Conservation (phyloP, 2,888 invertebrate species). For the Callyntrura guangdongensis region DNA sequence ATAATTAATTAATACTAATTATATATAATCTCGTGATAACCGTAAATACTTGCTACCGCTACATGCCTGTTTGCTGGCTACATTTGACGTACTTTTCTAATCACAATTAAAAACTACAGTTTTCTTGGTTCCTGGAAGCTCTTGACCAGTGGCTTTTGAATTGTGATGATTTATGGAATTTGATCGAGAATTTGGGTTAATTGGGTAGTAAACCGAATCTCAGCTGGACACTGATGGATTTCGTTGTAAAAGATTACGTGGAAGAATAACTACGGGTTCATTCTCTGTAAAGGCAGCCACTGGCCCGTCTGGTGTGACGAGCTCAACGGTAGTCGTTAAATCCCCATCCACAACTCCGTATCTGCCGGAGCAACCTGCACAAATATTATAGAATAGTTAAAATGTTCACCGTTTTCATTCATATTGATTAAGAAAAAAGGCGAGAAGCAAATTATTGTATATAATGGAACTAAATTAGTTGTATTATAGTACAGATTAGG, state of each 20-base stretch:
- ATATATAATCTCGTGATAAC: conserved; percentile 1
- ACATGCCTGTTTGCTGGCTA: neutral
- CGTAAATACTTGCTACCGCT: neutral
- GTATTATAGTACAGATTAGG: no score
- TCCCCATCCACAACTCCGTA: conserved; percentile 78
- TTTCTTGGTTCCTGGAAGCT: conserved; percentile 79
- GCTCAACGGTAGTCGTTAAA: conserved; percentile 77
- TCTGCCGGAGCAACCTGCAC: conserved; percentile 73
- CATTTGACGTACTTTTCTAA: conserved; percentile 35
- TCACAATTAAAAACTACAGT: conserved; percentile 75
- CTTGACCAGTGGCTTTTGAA: conserved; percentile 68
- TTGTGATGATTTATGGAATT: conserved; percentile 69
- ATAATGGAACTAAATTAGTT: neutral
- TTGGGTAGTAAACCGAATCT: conserved; percentile 75
- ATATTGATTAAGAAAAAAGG: neutral
- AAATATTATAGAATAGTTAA: conserved; percentile 10
- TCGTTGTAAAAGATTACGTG: conserved; percentile 72
- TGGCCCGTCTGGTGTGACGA: conserved; percentile 79
- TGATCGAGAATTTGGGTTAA: conserved; percentile 71
- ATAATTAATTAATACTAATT: neutral
- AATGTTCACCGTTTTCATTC: neutral
- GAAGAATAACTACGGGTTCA: conserved; percentile 71
- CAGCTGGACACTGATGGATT: conserved; percentile 71
- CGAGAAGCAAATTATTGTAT: conserved; percentile 34
- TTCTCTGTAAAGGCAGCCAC: conserved; percentile 75